These are phyloP conservation scores for Coranthus polyacanthus DNA, from an alignment of 2,797 vertebrate species.

Conservation along the genomic window DNA sequence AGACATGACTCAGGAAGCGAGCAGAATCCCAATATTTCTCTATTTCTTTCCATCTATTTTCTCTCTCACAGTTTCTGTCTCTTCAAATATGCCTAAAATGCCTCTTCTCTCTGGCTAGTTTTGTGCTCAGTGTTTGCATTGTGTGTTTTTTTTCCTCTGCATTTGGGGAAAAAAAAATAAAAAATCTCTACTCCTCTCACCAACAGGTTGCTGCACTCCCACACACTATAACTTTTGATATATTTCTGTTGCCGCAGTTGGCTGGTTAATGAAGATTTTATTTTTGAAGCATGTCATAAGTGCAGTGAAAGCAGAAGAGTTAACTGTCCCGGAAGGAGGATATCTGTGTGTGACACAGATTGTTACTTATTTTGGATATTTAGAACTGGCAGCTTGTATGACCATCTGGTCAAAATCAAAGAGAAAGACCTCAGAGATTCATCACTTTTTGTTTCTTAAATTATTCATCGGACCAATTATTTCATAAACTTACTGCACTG, in stretches of 20 bases:
- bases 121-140: slow-evolving; percentile 42
- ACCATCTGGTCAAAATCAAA: slow-evolving; percentile 61
- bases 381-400: slow-evolving; percentile 53
- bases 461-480: slow-evolving; percentile 19
- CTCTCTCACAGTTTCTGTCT: slow-evolving; percentile 36
- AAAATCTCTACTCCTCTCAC: neutral
- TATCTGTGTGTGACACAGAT: slow-evolving; percentile 7
- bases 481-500: slow-evolving; percentile 4
- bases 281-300: slow-evolving; percentile 39
- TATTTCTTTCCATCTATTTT: slow-evolving; percentile 46
- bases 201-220: slow-evolving; percentile 52
- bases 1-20: slow-evolving; percentile 57
- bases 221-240: neutral
- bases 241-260: slow-evolving; percentile 16
- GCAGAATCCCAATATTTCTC: slow-evolving; percentile 73
- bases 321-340: slow-evolving; percentile 14
- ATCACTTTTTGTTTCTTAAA: slow-evolving; percentile 31
- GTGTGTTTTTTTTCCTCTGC: neutral
- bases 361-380: slow-evolving; percentile 22
- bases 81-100: slow-evolving; percentile 59
- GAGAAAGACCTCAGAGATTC: slow-evolving; percentile 34
- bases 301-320: slow-evolving; percentile 10
- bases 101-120: slow-evolving; percentile 31
- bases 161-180: slow-evolving; percentile 18
- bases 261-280: slow-evolving; percentile 42